These are phyloP conservation scores for Ormyrus nitidulus DNA, from an alignment of 2,888 invertebrate genomes.

Conservation along the genomic window DNA sequence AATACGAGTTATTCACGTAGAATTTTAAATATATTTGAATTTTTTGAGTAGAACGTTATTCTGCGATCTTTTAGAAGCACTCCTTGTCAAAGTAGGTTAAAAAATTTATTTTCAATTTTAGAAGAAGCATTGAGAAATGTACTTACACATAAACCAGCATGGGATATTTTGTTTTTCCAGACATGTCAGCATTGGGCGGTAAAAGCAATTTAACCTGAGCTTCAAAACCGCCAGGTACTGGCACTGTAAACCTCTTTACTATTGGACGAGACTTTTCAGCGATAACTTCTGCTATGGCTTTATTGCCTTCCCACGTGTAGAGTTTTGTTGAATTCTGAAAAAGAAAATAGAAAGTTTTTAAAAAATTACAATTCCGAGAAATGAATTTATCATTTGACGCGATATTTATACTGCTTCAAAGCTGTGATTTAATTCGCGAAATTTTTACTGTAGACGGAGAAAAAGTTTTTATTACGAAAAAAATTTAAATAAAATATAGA, in stretches of 20 bases:
- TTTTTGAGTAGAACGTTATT: no score
- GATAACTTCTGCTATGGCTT: slow-evolving; percentile 77
- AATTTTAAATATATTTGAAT: no score
- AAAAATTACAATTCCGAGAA: background rate
- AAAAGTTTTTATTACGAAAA: no score
- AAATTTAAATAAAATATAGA: no score
- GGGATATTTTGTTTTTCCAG: slow-evolving; percentile 85
- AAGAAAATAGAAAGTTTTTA: slow-evolving; percentile 10
- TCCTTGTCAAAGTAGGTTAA: no score
- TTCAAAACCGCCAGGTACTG: slow-evolving; percentile 81
- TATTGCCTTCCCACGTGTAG: slow-evolving; percentile 83
- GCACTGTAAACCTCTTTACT: slow-evolving; percentile 80
- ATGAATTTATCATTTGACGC: no score
- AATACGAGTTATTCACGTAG: no score
- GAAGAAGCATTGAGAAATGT: background rate
- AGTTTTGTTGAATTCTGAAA: slow-evolving; percentile 71
- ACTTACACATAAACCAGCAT: slow-evolving; percentile 90
- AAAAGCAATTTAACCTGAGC: slow-evolving; percentile 86
- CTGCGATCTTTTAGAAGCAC: no score
- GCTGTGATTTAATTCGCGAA: no score
- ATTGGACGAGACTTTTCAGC: slow-evolving; percentile 78
- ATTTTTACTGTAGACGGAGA: no score
- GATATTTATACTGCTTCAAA: no score
- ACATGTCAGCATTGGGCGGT: slow-evolving; percentile 83
- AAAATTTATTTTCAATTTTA: slow-evolving; percentile 5